Evolutionary conservation across 2,797 vertebrate genomes (phyloP), one percentile per base, ranked within the genome.

Genomic region (Parauchenoglanis ngamensis): DNA sequence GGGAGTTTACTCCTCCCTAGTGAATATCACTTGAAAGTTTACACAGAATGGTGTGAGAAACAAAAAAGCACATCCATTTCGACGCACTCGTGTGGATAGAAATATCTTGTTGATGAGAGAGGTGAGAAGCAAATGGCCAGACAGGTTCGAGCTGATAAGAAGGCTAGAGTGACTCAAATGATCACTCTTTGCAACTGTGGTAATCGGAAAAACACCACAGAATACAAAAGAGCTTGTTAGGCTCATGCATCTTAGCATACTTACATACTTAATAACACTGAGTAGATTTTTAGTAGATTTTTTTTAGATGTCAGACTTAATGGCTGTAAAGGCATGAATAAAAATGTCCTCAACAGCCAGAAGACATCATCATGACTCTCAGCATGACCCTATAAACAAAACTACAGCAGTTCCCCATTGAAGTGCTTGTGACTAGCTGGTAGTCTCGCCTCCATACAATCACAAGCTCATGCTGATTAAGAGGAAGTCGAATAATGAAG

Each of bases 381-480:
- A 56, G 76, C 76, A 79, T 57, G 76, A 79, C 28, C 77, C 10
- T 59, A 40, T 78, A 35, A 35, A 61, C 31, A 7, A 61, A 81
- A 63, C 57, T 61, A 25, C 12, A 35, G 8, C 54, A 77, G 15
- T 31, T 35, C 54, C 2, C 17, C 1, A 56, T 40, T 46, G 35
- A 80, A 49, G 31, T 81, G 31, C 44, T 83, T 70, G 79, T 25
- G 17, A 54, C 87, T 23, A 25, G 44, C 52, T 78, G 59, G 57
- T 46, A 68, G 65, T 85, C 11, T 68, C 2, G 5, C n/a, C 46
- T 31, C 63, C 57, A 52, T 87, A 31, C 63, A 78, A 92, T 92
- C 92, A 95, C 94, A 95, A 95, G 93, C 92, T 89, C 90, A 82
- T 84, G 10, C 94, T 95, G 94, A 95, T 95, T 95, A 94, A 94